A percentile compares a stretch with the other conserved stretches of the same genome.
These are phyloP conservation scores for Lepus timidus DNA, from an alignment of 2,113 vertebrate species.

Conservation along the genomic window DNA sequence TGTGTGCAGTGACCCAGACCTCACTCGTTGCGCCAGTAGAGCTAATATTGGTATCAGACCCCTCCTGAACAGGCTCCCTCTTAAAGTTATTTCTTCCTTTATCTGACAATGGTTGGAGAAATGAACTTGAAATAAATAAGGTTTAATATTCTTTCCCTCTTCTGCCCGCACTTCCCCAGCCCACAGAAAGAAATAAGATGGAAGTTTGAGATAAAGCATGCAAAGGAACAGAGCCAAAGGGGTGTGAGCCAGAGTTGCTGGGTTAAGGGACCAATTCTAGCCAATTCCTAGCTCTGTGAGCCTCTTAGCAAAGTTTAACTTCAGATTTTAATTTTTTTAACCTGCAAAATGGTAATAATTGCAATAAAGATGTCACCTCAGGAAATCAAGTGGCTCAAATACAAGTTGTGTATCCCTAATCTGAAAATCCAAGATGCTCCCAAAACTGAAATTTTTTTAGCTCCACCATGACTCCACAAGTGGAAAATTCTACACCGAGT, in stretches of 20 bases:
- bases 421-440: too few relatives aligned
- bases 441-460: too few relatives aligned
- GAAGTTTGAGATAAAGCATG: not conserved
- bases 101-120: not conserved
- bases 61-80: not conserved
- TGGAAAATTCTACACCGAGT: too few relatives aligned
- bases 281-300: not conserved
- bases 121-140: not conserved
- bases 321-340: not conserved
- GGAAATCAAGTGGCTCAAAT: not conserved
- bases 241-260: not conserved
- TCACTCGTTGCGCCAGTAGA: not conserved
- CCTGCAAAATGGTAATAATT: not conserved
- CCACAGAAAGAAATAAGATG: not conserved
- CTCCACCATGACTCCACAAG: too few relatives aligned
- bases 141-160: not conserved
- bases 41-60: not conserved
- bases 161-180: not conserved
- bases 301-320: not conserved
- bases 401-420: too few relatives aligned
- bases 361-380: not conserved
- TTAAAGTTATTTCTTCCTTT: not conserved
- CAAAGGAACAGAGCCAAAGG: not conserved
- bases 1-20: not conserved
- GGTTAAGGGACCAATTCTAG: not conserved